phyloP scores from a whole-genome alignment of 2,113 vertebrate genomes.

The Semnornis frantzii region DNA sequence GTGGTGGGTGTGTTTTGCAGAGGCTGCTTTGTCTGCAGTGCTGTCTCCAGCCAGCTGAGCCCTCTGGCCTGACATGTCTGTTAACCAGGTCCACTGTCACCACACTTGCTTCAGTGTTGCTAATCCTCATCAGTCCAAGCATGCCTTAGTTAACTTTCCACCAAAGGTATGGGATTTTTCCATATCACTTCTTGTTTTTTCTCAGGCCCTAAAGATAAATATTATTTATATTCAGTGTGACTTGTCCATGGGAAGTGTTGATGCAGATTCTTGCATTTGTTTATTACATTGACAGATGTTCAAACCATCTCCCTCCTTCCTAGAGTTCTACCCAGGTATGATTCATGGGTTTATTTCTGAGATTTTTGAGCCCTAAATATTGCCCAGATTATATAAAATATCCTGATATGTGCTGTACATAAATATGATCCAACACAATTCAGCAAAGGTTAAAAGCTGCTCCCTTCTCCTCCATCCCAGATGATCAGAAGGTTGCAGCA shows the following conservation, averaged over 20 bases:
- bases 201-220: neutral
- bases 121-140: neutral
- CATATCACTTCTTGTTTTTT: too few relatives aligned
- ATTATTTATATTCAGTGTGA: neutral
- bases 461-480: neutral
- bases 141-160: neutral
- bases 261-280: neutral
- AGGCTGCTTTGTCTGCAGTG: neutral
- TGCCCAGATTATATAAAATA: neutral
- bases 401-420: neutral
- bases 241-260: neutral
- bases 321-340: neutral
- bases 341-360: neutral
- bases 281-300: neutral
- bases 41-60: neutral
- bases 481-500: too few relatives aligned
- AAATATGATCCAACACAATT: too few relatives aligned
- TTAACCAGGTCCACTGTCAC: neutral
- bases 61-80: neutral
- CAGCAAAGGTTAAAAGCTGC: neutral
- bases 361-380: neutral
- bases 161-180: neutral
- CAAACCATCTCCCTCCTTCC: accelerated
- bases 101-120: neutral
- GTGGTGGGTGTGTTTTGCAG: neutral